Conservation (phyloP, 2,113 vertebrate genomes). For the Aplodontia rufa region DNA sequence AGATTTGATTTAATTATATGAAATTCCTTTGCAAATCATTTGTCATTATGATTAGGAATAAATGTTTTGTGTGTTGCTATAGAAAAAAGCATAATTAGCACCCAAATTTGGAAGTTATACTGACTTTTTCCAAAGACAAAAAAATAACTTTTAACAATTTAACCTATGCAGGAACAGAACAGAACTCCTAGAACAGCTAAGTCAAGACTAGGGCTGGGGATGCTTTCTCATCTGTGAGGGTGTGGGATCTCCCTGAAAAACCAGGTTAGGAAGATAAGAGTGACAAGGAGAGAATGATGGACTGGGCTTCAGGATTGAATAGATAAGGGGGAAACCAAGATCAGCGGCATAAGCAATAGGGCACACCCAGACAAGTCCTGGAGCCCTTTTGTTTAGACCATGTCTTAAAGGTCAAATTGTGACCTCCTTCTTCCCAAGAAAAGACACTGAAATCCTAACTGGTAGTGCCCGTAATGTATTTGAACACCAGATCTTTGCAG, state of each 20-base stretch:
- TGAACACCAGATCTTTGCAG: neutral
- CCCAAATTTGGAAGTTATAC: neutral
- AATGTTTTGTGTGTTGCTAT: neutral
- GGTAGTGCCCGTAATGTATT: neutral
- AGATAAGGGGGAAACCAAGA: neutral
- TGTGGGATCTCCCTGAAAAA: neutral
- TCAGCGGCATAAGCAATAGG: neutral
- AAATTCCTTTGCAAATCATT: neutral
- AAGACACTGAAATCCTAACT: neutral
- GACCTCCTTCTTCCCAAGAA: neutral
- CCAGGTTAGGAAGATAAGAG: neutral
- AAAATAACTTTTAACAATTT: neutral
- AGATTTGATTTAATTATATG: neutral
- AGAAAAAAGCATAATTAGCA: neutral
- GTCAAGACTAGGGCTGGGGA: neutral
- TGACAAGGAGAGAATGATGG: neutral
- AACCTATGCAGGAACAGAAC: neutral
- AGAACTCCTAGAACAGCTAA: neutral
- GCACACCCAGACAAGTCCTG: neutral
- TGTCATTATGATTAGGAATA: neutral
- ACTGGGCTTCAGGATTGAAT: neutral
- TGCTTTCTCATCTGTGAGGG: neutral
- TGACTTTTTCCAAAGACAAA: slow-evolving; percentile 8
- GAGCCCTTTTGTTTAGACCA: neutral
- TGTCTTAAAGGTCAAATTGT: neutral